Percentiles rank a stretch among this genome's conserved stretches.
These are phyloP conservation scores for Autographa gamma DNA, from an alignment of 2,888 invertebrate species.

Conservation along the genomic window DNA sequence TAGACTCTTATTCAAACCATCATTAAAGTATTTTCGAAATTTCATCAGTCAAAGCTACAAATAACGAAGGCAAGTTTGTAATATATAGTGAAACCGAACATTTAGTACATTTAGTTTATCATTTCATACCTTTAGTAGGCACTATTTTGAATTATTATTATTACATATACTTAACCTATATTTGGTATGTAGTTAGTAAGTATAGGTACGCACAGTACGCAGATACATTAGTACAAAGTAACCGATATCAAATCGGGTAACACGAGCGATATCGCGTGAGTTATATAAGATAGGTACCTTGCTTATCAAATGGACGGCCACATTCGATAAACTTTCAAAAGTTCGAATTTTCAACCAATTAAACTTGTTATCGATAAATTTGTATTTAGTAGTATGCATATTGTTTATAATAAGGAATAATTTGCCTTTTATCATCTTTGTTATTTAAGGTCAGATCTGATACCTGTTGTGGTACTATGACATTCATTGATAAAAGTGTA, in stretches of 20 bases:
- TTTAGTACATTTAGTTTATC: not conserved
- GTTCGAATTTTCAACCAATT: slow-evolving; percentile 48
- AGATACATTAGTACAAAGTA: slow-evolving; percentile 22
- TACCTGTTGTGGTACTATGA: slow-evolving; percentile 55
- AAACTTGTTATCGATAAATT: slow-evolving; percentile 31
- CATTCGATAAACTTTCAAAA: slow-evolving; percentile 49
- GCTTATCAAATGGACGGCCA: slow-evolving; percentile 42
- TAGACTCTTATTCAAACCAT: not conserved
- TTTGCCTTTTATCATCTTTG: slow-evolving; percentile 42
- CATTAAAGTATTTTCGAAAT: not conserved
- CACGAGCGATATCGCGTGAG: slow-evolving; percentile 28
- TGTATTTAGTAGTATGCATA: slow-evolving; percentile 17
- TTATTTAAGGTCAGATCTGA: slow-evolving; percentile 54
- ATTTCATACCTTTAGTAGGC: not conserved
- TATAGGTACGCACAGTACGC: not conserved
- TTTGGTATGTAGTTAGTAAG: too few relatives aligned
- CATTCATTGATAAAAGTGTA: slow-evolving; percentile 49
- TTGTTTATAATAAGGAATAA: slow-evolving; percentile 31
- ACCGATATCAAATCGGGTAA: slow-evolving; percentile 40
- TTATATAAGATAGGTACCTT: slow-evolving; percentile 40
- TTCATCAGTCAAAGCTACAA: not conserved
- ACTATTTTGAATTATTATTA: not conserved
- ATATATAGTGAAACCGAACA: not conserved
- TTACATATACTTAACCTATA: not conserved
- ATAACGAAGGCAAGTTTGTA: not conserved